A percentile compares a stretch with the other conserved stretches of the same genome.
Evolutionary conservation across 2,888 invertebrate genomes (phyloP).

Genomic region (Dinocampus coccinellae): DNA sequence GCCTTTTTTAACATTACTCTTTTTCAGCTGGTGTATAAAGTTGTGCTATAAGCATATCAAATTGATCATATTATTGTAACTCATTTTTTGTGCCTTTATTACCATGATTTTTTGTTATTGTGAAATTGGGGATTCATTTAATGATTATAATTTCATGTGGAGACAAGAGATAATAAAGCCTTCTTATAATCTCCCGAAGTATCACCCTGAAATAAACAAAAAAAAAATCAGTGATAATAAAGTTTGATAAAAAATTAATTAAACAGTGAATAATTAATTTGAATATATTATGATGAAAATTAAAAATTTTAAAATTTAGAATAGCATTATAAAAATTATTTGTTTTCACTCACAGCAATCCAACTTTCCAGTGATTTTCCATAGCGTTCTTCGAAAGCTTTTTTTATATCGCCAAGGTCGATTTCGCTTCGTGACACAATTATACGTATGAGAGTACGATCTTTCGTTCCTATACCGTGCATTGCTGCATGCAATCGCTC

Average conservation of each 20-base stretch:
- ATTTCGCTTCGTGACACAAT: constrained; percentile 92
- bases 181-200: constrained; percentile 95
- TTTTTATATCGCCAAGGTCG: constrained; percentile 92
- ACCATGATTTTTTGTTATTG: not conserved
- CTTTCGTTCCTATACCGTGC: constrained; percentile 92
- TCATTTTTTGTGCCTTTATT: not conserved
- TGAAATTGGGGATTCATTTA: not conserved
- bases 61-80: too few relatives aligned
- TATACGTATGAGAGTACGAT: constrained; percentile 92
- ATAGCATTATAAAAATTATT: constrained; percentile 6
- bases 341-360: constrained; percentile 80
- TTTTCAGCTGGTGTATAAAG: too few relatives aligned
- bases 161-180: constrained; percentile 87
- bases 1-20: too few relatives aligned
- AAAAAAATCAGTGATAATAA: too few relatives aligned
- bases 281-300: constrained; percentile 6
- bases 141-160: constrained; percentile 68
- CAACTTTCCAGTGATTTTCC: constrained; percentile 86
- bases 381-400: constrained; percentile 86
- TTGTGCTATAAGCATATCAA: too few relatives aligned
- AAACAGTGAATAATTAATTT: constrained; percentile 24
- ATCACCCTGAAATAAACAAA: constrained; percentile 92
- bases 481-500: constrained; percentile 91
- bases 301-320: not conserved
- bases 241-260: constrained; percentile 17